Percentiles rank a stretch among this genome's conserved stretches.
These are phyloP conservation scores for Pogonognathellus flavescens DNA, from an alignment of 1,140 invertebrate species.

Conservation along the genomic window DNA sequence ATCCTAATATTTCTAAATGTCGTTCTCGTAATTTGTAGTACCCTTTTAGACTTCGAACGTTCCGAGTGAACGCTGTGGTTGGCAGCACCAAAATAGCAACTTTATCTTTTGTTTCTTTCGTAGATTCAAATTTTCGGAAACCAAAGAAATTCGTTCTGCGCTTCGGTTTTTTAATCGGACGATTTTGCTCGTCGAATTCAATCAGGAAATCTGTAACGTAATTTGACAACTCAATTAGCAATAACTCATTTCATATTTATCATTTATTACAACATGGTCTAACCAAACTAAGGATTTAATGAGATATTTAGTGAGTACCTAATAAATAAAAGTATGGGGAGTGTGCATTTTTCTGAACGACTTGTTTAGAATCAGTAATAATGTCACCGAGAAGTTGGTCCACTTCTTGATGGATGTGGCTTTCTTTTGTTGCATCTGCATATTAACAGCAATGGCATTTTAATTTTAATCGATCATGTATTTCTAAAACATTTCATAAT, in stretches of 20 bases:
- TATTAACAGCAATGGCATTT: neutral
- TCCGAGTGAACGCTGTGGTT: conserved; percentile 55
- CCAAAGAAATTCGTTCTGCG: conserved; percentile 69
- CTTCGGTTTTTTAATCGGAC: conserved; percentile 68
- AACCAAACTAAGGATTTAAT: too few relatives aligned
- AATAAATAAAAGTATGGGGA: conserved; percentile 68
- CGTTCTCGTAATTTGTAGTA: conserved; percentile 68
- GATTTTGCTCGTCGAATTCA: conserved; percentile 65
- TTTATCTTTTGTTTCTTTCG: conserved; percentile 28
- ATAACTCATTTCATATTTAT: too few relatives aligned
- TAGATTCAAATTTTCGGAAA: conserved; percentile 57
- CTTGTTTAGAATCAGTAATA: conserved; percentile 54
- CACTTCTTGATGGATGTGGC: conserved; percentile 64
- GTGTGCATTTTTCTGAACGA: conserved; percentile 63
- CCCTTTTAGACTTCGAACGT: conserved; percentile 66
- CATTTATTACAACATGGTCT: too few relatives aligned
- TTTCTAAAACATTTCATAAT: conserved; percentile 23
- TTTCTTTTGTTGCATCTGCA: conserved; percentile 49
- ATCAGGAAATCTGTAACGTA: conserved; percentile 66
- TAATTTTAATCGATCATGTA: too few relatives aligned
- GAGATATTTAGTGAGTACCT: conserved; percentile 63
- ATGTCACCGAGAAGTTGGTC: conserved; percentile 55
- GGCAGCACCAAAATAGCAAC: conserved; percentile 65
- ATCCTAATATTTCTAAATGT: conserved; percentile 77
- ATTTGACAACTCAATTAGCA: too few relatives aligned